Evolutionary conservation across 1,140 invertebrate species (phyloP).

Genomic region (Drosophila ananassae): DNA sequence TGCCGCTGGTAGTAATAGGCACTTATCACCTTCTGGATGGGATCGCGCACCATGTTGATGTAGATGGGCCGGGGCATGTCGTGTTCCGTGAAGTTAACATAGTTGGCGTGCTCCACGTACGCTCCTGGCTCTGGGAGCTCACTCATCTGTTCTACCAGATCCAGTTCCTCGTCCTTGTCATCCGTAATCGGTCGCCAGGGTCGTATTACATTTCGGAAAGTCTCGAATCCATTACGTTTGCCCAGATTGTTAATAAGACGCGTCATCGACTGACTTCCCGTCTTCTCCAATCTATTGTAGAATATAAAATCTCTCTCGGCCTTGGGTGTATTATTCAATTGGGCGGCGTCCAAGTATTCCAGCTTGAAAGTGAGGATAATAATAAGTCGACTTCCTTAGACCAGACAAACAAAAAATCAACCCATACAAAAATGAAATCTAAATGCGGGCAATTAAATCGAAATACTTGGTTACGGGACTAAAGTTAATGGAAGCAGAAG

Average conservation of each 20-base stretch:
- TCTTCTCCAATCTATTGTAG: conserved; percentile 95
- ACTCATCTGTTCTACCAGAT: conserved; percentile 76
- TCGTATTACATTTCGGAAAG: conserved; percentile 46
- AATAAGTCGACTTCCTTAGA: background rate
- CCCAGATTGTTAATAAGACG: conserved; percentile 88
- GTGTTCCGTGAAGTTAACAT: conserved; percentile 88
- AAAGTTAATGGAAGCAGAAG: conserved; percentile 31
- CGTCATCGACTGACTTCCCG: conserved; percentile 94
- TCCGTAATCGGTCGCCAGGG: background rate
- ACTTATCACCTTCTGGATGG: conserved; percentile 94
- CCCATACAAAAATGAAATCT: background rate
- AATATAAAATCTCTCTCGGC: conserved; percentile 87
- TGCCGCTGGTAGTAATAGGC: conserved; percentile 92
- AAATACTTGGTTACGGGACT: conserved; percentile 2
- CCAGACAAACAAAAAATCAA: background rate
- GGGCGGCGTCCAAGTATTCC: conserved; percentile 58
- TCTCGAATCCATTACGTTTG: conserved; percentile 74
- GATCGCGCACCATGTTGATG: conserved; percentile 94
- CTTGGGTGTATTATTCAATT: conserved; percentile 90
- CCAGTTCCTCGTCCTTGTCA: conserved; percentile 88
- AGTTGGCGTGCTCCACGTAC: conserved; percentile 76
- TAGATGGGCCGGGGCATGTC: conserved; percentile 92
- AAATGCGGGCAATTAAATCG: background rate
- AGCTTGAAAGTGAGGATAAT: conserved; percentile 56
- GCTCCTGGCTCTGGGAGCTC: conserved; percentile 55